Percentiles rank a stretch among this genome's conserved stretches.
Conservation (phyloP, 2,113 vertebrate species). For the Pollimyrus isidori region DNA sequence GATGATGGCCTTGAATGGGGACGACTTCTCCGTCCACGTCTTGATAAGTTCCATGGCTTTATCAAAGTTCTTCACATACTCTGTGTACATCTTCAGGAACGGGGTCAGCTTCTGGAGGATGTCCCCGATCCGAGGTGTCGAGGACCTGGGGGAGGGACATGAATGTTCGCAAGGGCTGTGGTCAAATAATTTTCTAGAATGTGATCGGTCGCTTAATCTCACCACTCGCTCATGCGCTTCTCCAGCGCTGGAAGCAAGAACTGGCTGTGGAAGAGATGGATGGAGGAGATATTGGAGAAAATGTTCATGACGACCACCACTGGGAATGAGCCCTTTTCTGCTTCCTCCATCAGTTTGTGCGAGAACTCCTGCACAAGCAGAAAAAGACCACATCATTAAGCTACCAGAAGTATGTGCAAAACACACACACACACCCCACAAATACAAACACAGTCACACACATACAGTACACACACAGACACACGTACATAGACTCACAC, state of each 20-base stretch:
- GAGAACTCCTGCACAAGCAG: slow-evolving; percentile 73
- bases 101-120: slow-evolving; percentile 92
- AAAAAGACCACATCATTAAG: neutral
- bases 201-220: slow-evolving; percentile 39
- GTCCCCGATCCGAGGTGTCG: slow-evolving; percentile 86
- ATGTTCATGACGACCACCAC: slow-evolving; percentile 90
- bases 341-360: slow-evolving; percentile 81
- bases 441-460: neutral
- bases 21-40: slow-evolving; percentile 79
- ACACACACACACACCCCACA: neutral
- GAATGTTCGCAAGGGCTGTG: neutral
- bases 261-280: slow-evolving; percentile 86
- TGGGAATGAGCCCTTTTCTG: slow-evolving; percentile 83
- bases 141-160: slow-evolving; percentile 13
- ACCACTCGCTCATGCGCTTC: slow-evolving; percentile 96
- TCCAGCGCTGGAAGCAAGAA: slow-evolving; percentile 93
- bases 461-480: neutral
- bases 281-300: slow-evolving; percentile 95
- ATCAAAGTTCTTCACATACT: slow-evolving; percentile 94
- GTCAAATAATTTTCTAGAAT: neutral
- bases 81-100: slow-evolving; percentile 97
- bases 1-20: slow-evolving; percentile 84
- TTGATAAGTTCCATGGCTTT: slow-evolving; percentile 91
- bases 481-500: neutral
- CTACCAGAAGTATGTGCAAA: neutral